These are phyloP conservation scores for Bactericera cockerelli DNA, from an alignment of 1,140 invertebrate genomes.

Conservation along the genomic window DNA sequence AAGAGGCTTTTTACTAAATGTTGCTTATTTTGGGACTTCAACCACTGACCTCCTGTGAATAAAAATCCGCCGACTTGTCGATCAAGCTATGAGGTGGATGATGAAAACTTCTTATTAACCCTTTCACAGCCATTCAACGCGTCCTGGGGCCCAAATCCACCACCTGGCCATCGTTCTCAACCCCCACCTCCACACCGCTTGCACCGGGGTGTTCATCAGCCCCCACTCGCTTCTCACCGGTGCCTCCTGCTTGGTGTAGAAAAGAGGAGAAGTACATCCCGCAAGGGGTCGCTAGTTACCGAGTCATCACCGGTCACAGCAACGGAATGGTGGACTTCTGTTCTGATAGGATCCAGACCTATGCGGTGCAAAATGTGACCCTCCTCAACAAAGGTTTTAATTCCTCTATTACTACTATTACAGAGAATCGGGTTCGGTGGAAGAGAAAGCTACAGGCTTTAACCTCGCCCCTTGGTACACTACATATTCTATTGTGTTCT, in stretches of 20 bases:
- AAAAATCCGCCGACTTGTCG: too few species aligned
- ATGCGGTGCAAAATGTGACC: not conserved
- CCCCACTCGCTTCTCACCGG: not conserved
- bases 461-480: too few species aligned
- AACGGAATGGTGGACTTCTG: not conserved
- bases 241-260: not conserved
- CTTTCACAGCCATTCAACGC: too few species aligned
- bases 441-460: too few species aligned
- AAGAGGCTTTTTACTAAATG: too few species aligned
- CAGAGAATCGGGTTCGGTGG: too few species aligned
- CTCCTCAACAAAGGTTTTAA: not conserved
- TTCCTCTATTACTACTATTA: too few species aligned
- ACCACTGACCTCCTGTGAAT: too few species aligned
- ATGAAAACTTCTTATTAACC: too few species aligned
- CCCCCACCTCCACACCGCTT: not conserved
- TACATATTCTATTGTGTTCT: too few species aligned
- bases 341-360: not conserved
- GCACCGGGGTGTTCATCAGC: not conserved
- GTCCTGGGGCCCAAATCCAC: not conserved
- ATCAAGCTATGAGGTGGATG: too few species aligned
- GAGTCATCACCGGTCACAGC: not conserved
- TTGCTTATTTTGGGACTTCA: too few species aligned
- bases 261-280: not conserved
- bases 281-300: not conserved
- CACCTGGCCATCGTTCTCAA: slow-evolving; percentile 1